Base-by-base conservation (phyloP, 1,140 invertebrate species). In the Choristoneura fumiferana region DNA sequence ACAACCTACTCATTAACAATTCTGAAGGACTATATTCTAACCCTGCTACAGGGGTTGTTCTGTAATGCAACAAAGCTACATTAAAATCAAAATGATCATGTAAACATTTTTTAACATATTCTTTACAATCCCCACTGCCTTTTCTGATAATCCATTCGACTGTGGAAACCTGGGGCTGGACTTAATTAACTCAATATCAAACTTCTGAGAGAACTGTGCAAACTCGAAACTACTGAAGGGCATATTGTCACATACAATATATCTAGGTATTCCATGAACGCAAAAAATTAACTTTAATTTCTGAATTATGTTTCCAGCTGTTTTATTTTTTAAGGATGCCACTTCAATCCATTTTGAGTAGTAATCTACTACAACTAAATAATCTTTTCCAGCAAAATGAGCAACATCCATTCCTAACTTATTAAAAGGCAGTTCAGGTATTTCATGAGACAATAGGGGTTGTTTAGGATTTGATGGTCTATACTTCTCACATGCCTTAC, bases 281-380 rank as follows among this genome's bases (percentile, higher is more conserved):
- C 38, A 6, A 40, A 40, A 40, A 13, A 40, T 40, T 6, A 13
- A 13, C 8, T 8, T 14, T 40, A 40, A 40, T 14, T 13, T n/a
- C 12, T 2, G 8, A 5, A 14, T 40, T 2, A 40, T 8, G 15
- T 40, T 40, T 8, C 8, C 8, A 14, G 38, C 15, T 4, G 38
- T 14, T 40, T 40, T 40, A 13, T 14, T 17, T 13, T 40, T 12
- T n/a, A 40, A 40, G 8, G 8, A 13, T 40, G n/a, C 38, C 13
- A 40, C 38, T 14, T 40, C 38, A 40, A 54, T 54, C 52, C 52
- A 54, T 14, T 54, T 54, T 10, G 33, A 54, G 35, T 12, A 54
- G 13, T 54, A 54, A 54, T 54, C 52, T 35, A 54, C 33, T 12
- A 54, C 52, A 5, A 54, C 29, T 10, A 54, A 10, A 14, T 13